Evolutionary conservation across 2,888 invertebrate species (phyloP).

Genomic region (Drosophila meridionalis): DNA sequence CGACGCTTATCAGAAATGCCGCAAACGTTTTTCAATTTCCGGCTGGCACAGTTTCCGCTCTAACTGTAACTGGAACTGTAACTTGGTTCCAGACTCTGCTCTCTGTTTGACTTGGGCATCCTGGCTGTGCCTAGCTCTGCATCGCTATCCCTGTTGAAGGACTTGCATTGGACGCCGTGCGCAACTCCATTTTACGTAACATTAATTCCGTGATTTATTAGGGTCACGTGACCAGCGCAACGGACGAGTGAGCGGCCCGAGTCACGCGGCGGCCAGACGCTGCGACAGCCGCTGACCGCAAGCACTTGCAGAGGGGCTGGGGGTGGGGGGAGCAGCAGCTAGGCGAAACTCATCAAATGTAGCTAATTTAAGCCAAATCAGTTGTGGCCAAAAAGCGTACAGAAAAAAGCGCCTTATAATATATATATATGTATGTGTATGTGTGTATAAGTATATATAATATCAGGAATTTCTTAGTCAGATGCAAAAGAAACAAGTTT

Average conservation of each 20-base stretch:
- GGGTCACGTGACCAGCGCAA: slow-evolving; percentile 86
- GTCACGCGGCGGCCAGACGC: slow-evolving; percentile 64
- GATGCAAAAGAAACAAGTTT: slow-evolving; percentile 39
- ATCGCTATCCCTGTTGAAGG: slow-evolving; percentile 25
- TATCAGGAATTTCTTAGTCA: slow-evolving; percentile 14
- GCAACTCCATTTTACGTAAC: slow-evolving; percentile 86
- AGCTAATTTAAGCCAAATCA: slow-evolving; percentile 37
- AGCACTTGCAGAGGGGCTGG: not conserved
- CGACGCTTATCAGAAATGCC: slow-evolving; percentile 72
- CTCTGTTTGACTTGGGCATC: slow-evolving; percentile 11
- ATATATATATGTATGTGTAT: not conserved
- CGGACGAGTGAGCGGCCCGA: slow-evolving; percentile 79
- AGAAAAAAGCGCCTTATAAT: slow-evolving; percentile 16
- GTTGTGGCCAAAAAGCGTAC: slow-evolving; percentile 2
- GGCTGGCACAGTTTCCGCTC: slow-evolving; percentile 69
- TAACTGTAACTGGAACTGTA: slow-evolving; percentile 16
- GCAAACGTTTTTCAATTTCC: slow-evolving; percentile 79
- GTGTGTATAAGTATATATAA: not conserved
- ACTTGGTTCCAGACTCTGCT: not conserved
- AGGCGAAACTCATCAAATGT: slow-evolving; percentile 39
- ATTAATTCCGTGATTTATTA: slow-evolving; percentile 86
- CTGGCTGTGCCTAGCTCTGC: not conserved
- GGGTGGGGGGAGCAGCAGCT: not conserved
- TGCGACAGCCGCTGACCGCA: slow-evolving; percentile 44
- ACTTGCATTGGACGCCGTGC: slow-evolving; percentile 45